These are phyloP conservation scores for Zeuzera pyrina DNA, from an alignment of 2,888 invertebrate genomes.

Conservation along the genomic window DNA sequence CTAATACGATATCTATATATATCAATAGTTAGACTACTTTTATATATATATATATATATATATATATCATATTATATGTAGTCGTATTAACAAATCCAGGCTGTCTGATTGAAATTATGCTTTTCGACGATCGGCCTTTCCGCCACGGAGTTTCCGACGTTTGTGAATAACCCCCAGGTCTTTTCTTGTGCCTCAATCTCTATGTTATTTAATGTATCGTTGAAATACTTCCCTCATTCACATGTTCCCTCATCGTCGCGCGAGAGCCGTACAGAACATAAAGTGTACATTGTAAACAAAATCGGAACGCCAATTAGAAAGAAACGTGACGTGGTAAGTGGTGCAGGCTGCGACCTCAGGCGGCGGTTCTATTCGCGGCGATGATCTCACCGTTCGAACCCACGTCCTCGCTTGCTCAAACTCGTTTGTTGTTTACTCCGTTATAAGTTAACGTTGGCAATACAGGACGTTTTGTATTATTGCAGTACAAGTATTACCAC, in stretches of 20 bases:
- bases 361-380: slow-evolving; percentile 47
- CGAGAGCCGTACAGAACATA: slow-evolving; percentile 37
- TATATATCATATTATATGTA: no score
- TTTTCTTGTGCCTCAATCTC: no score
- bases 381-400: slow-evolving; percentile 63
- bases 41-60: no score
- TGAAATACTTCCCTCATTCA: no score
- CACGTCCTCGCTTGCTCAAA: slow-evolving; percentile 62
- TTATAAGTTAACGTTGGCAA: slow-evolving; percentile 53
- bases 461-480: slow-evolving; percentile 46
- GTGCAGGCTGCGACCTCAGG: slow-evolving; percentile 62
- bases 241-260: slow-evolving; percentile 28
- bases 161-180: no score
- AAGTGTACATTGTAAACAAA: slow-evolving; percentile 45
- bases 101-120: no score
- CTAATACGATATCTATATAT: no score
- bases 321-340: slow-evolving; percentile 53
- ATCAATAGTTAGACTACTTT: no score
- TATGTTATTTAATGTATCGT: no score
- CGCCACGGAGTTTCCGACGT: no score
- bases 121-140: no score
- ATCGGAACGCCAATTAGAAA: slow-evolving; percentile 57
- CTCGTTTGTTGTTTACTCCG: slow-evolving; percentile 67
- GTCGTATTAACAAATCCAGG: no score
- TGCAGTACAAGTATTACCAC: slow-evolving; percentile 19